Evolutionary conservation across 2,113 vertebrate species (phyloP).

Genomic region (Mystacornis crossleyi): DNA sequence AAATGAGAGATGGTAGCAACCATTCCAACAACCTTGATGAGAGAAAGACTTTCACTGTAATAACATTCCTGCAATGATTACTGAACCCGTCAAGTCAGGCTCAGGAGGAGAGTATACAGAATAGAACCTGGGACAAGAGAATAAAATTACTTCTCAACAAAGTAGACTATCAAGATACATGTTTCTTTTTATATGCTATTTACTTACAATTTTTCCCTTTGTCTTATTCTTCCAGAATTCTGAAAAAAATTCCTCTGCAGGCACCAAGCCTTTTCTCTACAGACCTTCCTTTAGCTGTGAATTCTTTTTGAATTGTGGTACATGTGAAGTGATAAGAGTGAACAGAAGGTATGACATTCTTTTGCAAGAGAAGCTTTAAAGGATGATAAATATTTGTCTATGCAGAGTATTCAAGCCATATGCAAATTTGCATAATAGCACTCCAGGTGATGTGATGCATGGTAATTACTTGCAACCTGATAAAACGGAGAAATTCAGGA

Average conservation of each 20-base stretch:
- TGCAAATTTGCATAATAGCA: slow-evolving; percentile 73
- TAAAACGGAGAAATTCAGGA: slow-evolving; percentile 42
- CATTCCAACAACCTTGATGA: background rate
- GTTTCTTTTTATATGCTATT: background rate
- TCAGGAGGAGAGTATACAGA: background rate
- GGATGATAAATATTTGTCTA: slow-evolving; percentile 78
- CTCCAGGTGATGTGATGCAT: slow-evolving; percentile 59
- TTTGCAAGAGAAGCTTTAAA: slow-evolving; percentile 62
- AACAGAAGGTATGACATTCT: slow-evolving; percentile 52
- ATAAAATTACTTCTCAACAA: background rate
- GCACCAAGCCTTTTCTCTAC: background rate
- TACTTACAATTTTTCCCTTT: background rate
- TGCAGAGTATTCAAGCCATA: slow-evolving; percentile 61
- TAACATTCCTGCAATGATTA: background rate
- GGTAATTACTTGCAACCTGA: slow-evolving; percentile 55
- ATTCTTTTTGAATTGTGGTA: slow-evolving; percentile 26
- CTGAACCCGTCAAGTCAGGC: background rate
- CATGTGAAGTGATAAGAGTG: background rate
- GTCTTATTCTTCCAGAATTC: background rate
- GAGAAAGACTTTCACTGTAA: background rate
- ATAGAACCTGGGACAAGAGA: background rate
- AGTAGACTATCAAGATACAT: background rate
- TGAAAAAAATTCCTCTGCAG: background rate
- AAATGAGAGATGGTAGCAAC: background rate
- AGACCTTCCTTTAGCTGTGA: slow-evolving; percentile 9